Conservation (phyloP, 2,797 vertebrate species). For the Rhinichthys osculus region DNA sequence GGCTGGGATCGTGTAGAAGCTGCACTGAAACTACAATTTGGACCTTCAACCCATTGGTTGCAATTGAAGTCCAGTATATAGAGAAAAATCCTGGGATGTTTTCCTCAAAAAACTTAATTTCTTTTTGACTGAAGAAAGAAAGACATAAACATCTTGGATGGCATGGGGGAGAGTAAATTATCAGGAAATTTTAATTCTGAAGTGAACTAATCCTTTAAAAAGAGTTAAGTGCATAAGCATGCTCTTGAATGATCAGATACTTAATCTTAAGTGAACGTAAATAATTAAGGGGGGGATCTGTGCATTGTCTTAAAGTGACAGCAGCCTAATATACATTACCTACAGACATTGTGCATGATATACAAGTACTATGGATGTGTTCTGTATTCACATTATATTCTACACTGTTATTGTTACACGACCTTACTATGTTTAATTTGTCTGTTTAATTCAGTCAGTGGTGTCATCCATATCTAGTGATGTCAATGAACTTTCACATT, state of each 20-base stretch:
- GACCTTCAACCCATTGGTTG: too few species aligned
- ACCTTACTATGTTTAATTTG: neutral
- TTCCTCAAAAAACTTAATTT: too few species aligned
- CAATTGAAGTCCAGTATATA: too few species aligned
- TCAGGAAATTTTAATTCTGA: too few species aligned
- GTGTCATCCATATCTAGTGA: neutral
- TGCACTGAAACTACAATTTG: too few species aligned
- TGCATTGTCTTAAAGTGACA: constrained; percentile 10
- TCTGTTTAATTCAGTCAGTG: neutral
- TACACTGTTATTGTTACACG: neutral
- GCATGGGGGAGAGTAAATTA: too few species aligned
- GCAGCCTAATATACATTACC: neutral
- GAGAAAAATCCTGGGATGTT: too few species aligned
- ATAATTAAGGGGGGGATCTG: neutral
- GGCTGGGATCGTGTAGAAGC: too few species aligned
- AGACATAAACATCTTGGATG: too few species aligned
- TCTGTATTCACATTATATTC: neutral
- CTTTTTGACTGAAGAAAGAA: too few species aligned
- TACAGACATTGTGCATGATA: neutral
- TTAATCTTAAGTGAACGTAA: neutral
- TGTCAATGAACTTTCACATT: neutral
- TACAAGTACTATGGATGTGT: neutral
- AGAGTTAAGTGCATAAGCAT: neutral
- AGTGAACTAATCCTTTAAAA: neutral
- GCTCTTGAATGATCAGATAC: neutral